phyloP scores from a whole-genome alignment of 1,140 invertebrate genomes.

The Pseudomyrmex concolor region DNA sequence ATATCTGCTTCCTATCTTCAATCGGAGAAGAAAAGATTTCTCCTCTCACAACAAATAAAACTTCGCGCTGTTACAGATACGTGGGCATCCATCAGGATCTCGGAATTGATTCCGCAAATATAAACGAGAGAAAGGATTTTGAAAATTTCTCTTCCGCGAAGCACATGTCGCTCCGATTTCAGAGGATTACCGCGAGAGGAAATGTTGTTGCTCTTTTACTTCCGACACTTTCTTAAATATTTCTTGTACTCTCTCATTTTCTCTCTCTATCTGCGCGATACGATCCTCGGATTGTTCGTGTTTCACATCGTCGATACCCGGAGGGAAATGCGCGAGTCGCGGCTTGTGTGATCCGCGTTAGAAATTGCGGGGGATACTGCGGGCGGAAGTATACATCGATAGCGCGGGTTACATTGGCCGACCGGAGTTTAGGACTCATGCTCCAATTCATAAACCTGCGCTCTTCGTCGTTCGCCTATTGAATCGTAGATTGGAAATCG shows the following conservation, averaged over 20 bases:
- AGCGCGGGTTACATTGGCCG: constrained; percentile 9
- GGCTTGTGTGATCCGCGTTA: neutral
- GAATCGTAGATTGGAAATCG: constrained; percentile 57
- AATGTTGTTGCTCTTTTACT: neutral
- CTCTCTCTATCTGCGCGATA: neutral
- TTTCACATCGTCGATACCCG: neutral
- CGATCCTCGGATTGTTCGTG: neutral
- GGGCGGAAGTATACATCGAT: constrained; percentile 35
- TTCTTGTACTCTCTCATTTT: neutral
- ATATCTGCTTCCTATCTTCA: neutral
- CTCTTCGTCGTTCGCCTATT: constrained; percentile 37
- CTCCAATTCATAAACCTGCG: constrained; percentile 58
- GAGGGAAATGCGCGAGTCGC: neutral
- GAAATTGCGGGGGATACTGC: constrained; percentile 1
- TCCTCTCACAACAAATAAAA: neutral
- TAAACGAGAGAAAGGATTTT: neutral
- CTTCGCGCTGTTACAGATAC: neutral
- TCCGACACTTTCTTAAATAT: neutral
- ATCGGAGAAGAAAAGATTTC: neutral
- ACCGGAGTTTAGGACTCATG: constrained; percentile 60
- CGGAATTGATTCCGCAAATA: neutral
- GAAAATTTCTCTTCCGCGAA: neutral
- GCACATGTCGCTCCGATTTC: neutral
- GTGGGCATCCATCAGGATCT: neutral
- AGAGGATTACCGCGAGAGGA: neutral